Evolutionary conservation across 2,888 invertebrate species (phyloP), one percentile per base, ranked within the genome.

Genomic region (Diplolepis rosae): DNA sequence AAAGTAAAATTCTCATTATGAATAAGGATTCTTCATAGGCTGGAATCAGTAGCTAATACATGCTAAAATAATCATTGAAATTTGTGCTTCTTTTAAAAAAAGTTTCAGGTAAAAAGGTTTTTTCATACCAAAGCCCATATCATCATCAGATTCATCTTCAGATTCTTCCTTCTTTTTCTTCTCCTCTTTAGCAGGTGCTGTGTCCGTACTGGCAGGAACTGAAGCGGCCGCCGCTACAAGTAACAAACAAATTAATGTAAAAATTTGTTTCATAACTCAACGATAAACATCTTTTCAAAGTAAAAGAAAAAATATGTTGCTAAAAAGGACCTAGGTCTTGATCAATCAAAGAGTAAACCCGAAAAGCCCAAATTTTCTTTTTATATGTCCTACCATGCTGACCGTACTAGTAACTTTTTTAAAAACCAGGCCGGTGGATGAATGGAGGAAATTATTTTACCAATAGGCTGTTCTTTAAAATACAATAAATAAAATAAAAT

Each of bases 81-180:
- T 61, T 39, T 32, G 7, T 0, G 3, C 4, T 48, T 4, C 11
- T 18, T 18, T 45, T 45, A 1, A 30, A 32, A 27, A 39, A 27
- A 65, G 11, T 13, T 51, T 42, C 11, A 28, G 39, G 11, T 35
- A 65, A 35, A 6, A 66, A 42, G 1, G 6, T 39, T 13, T 35
- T 39, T 72, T 69, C 90, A 90, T 89, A 93, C 95, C 97, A 90
- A 98, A 95, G 90, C 97, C 97, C 96, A 97, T 96, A 90, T 97
- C 97, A 82, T 96, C 96, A 82, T 96, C 96, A 73, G 94, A 94
- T 88, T 95, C 95, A 85, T 94, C 94, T 78, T 93, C 93, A 84
- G 93, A 92, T 86, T 93, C 94, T 88, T 94, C 94, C 89, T 95
- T 94, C 90, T 94, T 94, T 89, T 94, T 93, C 85, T 95, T 94